Evolutionary conservation across 2,113 vertebrate genomes (phyloP).

Genomic region (Percopsis transmontana): DNA sequence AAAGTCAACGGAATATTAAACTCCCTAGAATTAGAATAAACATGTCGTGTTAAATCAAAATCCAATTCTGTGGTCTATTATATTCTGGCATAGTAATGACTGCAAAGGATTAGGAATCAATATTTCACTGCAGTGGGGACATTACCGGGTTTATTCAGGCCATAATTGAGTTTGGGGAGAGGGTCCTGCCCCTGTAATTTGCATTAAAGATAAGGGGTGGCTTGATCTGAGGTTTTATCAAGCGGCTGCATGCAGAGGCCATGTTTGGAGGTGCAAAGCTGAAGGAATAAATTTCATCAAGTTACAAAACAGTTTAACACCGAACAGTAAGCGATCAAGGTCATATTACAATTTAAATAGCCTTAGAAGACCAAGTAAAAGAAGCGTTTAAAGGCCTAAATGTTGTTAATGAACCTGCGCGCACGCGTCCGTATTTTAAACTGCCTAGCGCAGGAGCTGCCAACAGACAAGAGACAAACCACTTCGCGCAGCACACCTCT

Average conservation of each 20-base stretch:
- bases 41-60: slow-evolving; percentile 78
- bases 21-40: slow-evolving; percentile 74
- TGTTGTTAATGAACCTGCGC: no score
- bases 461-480: not conserved
- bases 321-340: not conserved
- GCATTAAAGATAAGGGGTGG: slow-evolving; percentile 66
- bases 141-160: slow-evolving; percentile 75
- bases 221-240: slow-evolving; percentile 28
- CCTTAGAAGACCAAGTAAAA: not conserved
- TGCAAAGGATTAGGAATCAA: slow-evolving; percentile 77
- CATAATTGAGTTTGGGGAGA: slow-evolving; percentile 73
- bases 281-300: slow-evolving; percentile 3
- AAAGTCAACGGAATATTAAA: slow-evolving; percentile 74
- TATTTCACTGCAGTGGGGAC: slow-evolving; percentile 77
- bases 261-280: not conserved
- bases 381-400: no score
- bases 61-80: slow-evolving; percentile 79
- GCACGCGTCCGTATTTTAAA: not conserved
- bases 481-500: not conserved
- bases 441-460: no score
- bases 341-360: not conserved
- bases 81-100: slow-evolving; percentile 78
- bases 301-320: not conserved
- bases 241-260: slow-evolving; percentile 27
- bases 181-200: slow-evolving; percentile 68